Base-by-base conservation (phyloP, 1,140 invertebrate species). In the Tribolium madens region DNA sequence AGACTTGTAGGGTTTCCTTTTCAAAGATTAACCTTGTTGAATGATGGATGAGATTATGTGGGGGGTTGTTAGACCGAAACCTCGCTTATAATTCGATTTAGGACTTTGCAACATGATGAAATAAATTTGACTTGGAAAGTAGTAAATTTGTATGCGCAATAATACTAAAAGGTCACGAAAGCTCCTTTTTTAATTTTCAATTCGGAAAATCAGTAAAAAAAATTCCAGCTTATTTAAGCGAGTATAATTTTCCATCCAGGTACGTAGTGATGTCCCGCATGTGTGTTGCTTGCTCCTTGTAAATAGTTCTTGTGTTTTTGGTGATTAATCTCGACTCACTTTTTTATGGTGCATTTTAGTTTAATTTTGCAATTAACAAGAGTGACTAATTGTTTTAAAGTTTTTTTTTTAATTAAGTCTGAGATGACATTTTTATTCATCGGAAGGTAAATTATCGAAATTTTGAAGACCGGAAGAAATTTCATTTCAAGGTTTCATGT, bases 321-420 rank as follows among this genome's bases (percentile, higher is more conserved):
- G 57, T 64, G 26, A 64, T 64, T 64, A 64, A 64, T 64, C 31
- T 33, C 57, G 7, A 64, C 26, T 64, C 21, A 64, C 57, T 64
- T 33, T 21, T 60, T 60, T 60, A 10, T 15, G 17, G 50, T 15
- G 53, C 53, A 60, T 15, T 60, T 64, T 33, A 33, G 10, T 64
- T 64, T 64, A 33, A 33, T 64, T 64, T 64, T 64, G 57, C 57
- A 6, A 64, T 64, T 64, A 64, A 64, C 57, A 64, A 26, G n/a
- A 21, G 57, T 64, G 21, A 64, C 57, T 64, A 64, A 64, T 64
- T 60, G 9, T 4, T 18, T 21, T 31, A 26, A 60, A 60, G 31
- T 64, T 33, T 31, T 7, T n/a, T n/a, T n/a, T 57, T 18, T 64
- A 12, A 26, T 33, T 64, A 36, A 64, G 57, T 33, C 57, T 64